Evolutionary conservation across 2,888 invertebrate species (phyloP).

Genomic region (Tenthredo amoena): DNA sequence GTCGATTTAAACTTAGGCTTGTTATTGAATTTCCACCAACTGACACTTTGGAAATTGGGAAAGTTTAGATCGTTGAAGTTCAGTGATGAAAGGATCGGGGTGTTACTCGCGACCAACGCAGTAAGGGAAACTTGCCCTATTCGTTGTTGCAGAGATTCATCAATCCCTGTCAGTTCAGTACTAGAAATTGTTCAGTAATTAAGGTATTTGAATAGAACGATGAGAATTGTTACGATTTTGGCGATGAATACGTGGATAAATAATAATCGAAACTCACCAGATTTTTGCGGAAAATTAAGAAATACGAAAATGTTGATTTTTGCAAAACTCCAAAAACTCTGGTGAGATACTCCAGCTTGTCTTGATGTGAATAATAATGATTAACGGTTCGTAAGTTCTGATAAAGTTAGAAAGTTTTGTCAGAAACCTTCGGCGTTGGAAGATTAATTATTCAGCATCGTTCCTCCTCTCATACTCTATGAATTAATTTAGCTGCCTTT

Average conservation of each 20-base stretch:
- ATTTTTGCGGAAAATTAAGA: neutral
- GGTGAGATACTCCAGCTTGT: slow-evolving; percentile 22
- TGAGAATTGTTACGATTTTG: neutral
- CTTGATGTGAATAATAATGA: slow-evolving; percentile 14
- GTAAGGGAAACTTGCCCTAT: neutral
- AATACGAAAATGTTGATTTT: slow-evolving; percentile 18
- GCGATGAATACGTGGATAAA: neutral
- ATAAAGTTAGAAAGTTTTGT: slow-evolving; percentile 10
- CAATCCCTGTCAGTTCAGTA: slow-evolving; percentile 21
- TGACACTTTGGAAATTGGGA: slow-evolving; percentile 31
- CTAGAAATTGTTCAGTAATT: neutral
- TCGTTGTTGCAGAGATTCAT: neutral
- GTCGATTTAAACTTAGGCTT: slow-evolving; percentile 21
- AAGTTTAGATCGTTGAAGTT: slow-evolving; percentile 30
- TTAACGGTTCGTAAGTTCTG: neutral
- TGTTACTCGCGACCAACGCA: neutral
- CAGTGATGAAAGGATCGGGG: neutral
- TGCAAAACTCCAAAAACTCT: neutral
- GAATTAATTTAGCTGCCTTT: slow-evolving; percentile 28
- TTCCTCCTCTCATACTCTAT: slow-evolving; percentile 30
- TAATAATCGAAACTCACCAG: neutral
- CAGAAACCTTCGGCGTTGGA: neutral
- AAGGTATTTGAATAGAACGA: neutral
- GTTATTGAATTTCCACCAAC: slow-evolving; percentile 1
- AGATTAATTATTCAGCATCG: slow-evolving; percentile 34